These are phyloP conservation scores for Urocolius indicus DNA, from an alignment of 2,113 vertebrate species.

Conservation along the genomic window DNA sequence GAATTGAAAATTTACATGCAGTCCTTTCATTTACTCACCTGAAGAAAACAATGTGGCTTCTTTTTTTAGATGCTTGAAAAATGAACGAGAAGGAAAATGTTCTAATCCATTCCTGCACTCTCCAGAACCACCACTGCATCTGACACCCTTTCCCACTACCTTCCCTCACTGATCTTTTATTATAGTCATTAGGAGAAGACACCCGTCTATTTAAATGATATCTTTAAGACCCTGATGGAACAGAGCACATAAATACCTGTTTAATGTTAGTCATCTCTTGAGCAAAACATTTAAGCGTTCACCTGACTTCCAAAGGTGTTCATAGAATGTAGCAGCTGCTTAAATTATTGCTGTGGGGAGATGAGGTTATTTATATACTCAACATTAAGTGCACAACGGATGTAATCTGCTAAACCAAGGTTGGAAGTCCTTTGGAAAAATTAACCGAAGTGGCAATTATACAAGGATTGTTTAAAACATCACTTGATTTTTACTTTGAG, in stretches of 20 bases:
- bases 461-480: not conserved
- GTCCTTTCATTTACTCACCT: not conserved
- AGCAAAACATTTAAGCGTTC: not conserved
- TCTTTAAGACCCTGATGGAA: not conserved
- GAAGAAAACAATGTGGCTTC: not conserved
- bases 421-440: not conserved
- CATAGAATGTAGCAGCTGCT: not conserved
- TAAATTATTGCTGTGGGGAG: not conserved
- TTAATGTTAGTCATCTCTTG: not conserved
- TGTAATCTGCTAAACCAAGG: not conserved
- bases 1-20: not conserved
- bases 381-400: not conserved
- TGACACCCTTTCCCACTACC: not conserved
- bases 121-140: not conserved
- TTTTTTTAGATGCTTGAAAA: not conserved
- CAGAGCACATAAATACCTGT: not conserved
- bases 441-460: slow-evolving; percentile 2
- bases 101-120: not conserved
- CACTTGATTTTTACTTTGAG: slow-evolving; percentile 15
- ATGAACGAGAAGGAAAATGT: not conserved
- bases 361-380: not conserved
- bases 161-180: not conserved
- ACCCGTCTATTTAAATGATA: not conserved
- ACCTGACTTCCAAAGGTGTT: not conserved
- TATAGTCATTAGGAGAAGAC: not conserved